phyloP scores from a whole-genome alignment of 2,888 invertebrate species.

The Caenorhabditis panamensis region DNA sequence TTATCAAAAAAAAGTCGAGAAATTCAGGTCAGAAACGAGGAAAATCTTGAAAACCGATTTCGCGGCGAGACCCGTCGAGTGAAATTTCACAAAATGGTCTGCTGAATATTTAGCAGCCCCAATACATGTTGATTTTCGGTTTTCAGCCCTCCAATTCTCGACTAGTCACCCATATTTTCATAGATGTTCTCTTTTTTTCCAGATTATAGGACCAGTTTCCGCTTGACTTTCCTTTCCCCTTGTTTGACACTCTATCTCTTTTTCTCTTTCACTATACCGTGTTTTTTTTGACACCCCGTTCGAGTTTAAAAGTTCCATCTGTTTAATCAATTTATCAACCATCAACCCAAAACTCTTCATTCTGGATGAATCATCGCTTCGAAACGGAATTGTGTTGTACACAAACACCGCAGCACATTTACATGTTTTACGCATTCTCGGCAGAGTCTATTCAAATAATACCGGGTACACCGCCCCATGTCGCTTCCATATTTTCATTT shows the following conservation, averaged over 20 bases:
- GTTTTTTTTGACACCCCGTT: too few species aligned
- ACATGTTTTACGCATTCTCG: conserved; percentile 55
- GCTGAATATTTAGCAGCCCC: background rate
- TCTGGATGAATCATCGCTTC: conserved; percentile 38
- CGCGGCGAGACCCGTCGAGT: too few species aligned
- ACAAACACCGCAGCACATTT: conserved; percentile 44
- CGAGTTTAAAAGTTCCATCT: too few species aligned
- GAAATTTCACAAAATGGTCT: too few species aligned
- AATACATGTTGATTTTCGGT: conserved; percentile 18
- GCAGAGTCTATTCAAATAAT: conserved; percentile 50
- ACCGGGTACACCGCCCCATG: background rate
- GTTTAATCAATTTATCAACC: conserved; percentile 15
- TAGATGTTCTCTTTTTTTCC: conserved; percentile 45
- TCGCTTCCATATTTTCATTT: background rate
- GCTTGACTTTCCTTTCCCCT: background rate
- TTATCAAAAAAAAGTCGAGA: too few species aligned
- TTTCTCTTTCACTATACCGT: background rate
- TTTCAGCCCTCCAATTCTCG: background rate
- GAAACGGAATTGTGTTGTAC: conserved; percentile 19
- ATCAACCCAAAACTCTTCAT: conserved; percentile 21
- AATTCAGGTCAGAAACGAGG: too few species aligned
- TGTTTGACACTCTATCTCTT: background rate
- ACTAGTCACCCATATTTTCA: conserved; percentile 4
- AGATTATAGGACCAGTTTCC: conserved; percentile 53
- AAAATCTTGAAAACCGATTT: too few species aligned